phyloP scores from a whole-genome alignment of 92 coral and sea anemone genomes.

The Heteractis magnifica region DNA sequence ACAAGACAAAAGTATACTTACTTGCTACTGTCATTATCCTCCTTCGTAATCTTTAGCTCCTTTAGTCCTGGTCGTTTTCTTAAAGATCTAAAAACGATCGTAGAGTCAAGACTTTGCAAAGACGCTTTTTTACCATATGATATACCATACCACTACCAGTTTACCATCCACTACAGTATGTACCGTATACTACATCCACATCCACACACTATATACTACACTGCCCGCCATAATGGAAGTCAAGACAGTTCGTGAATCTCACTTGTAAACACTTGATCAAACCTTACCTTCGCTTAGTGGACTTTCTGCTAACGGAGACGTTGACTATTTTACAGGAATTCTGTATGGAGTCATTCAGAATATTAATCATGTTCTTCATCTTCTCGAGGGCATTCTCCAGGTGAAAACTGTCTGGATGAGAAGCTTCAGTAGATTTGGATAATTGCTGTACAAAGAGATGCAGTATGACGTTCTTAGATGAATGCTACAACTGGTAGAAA shows the following conservation, averaged over 20 bases:
- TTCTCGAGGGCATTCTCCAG: conserved; percentile 87
- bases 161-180: no score
- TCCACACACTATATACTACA: no score
- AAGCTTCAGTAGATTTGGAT: conserved; percentile 84
- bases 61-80: conserved; percentile 55
- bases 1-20: not conserved
- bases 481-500: not conserved
- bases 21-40: conserved; percentile 38
- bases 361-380: conserved; percentile 89
- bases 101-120: no score
- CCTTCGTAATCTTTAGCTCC: conserved; percentile 53
- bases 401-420: conserved; percentile 95
- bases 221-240: no score
- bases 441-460: conserved; percentile 68
- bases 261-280: no score
- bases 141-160: no score
- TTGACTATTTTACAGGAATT: conserved; percentile 75
- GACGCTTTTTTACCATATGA: no score
- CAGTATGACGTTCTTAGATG: not conserved
- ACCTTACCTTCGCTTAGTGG: conserved; percentile 55
- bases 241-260: no score
- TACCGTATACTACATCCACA: no score
- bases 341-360: conserved; percentile 95
- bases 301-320: conserved; percentile 50
- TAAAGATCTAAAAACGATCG: conserved; percentile 32